phyloP scores from a whole-genome alignment of 2,797 vertebrate species.

The Danio kyathit region DNA sequence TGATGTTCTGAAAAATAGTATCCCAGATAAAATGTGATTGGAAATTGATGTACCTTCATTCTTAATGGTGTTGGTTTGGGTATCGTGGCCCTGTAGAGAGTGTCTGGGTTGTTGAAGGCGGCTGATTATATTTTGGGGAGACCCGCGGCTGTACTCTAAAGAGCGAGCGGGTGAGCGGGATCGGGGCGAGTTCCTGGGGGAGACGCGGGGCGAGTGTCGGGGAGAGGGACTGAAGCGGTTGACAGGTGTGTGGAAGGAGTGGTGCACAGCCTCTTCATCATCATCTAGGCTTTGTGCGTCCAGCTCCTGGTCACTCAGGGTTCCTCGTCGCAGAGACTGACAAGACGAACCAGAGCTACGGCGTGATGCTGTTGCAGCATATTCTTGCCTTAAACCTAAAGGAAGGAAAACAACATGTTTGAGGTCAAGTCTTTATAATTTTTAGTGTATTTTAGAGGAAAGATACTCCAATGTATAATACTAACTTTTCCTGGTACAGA shows the following conservation, averaged over 20 bases:
- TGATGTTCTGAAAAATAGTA: not conserved
- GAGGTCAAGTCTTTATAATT: not conserved
- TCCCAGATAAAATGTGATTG: not conserved
- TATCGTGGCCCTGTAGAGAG: conserved; percentile 93
- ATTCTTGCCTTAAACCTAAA: conserved; percentile 95
- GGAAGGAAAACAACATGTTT: not conserved
- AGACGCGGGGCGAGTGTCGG: conserved; percentile 92
- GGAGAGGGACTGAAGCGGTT: conserved; percentile 95
- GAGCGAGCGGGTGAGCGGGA: conserved; percentile 95
- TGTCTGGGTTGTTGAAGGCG: conserved; percentile 96
- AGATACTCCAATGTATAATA: not conserved
- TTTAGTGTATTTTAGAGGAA: not conserved
- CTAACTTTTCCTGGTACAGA: not conserved
- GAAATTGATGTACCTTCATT: conserved; percentile 87
- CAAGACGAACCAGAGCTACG: conserved; percentile 98
- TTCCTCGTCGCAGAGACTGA: conserved; percentile 92
- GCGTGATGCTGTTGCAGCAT: conserved; percentile 92
- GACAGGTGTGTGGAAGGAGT: conserved; percentile 87
- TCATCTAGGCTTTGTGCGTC: conserved; percentile 97
- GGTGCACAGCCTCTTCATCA: conserved; percentile 90
- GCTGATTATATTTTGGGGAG: conserved; percentile 94
- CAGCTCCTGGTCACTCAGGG: conserved; percentile 96
- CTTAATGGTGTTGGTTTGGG: conserved; percentile 92
- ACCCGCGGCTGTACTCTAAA: conserved; percentile 89
- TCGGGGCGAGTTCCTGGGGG: conserved; percentile 94